A percentile compares a stretch with the other conserved stretches of the same genome.
These are phyloP conservation scores for Agelas oroides DNA, from an alignment of 37 sponge, comb jelly and placozoan genomes.

Conservation along the genomic window DNA sequence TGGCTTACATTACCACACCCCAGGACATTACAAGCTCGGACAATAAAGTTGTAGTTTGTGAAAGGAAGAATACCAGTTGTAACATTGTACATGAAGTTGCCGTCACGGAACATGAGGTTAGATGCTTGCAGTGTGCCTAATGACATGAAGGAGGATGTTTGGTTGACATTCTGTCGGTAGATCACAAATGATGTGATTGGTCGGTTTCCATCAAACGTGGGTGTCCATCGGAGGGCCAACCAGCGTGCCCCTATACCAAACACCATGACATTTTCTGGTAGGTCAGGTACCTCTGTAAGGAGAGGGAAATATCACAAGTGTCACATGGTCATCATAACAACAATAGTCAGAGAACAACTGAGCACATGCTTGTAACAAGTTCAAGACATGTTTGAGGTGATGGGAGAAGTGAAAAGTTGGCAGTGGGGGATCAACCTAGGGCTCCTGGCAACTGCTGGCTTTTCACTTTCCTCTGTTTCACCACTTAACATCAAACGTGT, in stretches of 20 bases:
- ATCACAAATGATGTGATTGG: constrained; percentile 40
- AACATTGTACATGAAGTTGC: constrained; percentile 24
- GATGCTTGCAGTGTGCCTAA: no score
- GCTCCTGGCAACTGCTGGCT: no score
- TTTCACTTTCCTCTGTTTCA: no score
- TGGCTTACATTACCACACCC: constrained; percentile 54
- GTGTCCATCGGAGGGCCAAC: constrained; percentile 53
- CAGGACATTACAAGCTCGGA: constrained; percentile 57
- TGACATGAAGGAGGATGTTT: no score
- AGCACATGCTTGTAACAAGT: no score
- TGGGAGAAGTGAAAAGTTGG: no score
- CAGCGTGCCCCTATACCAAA: constrained; percentile 12
- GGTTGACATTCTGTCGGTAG: not conserved
- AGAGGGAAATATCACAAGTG: no score
- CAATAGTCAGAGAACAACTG: no score
- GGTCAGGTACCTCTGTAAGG: constrained; percentile 66
- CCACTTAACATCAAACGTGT: no score
- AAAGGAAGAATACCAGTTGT: constrained; percentile 52
- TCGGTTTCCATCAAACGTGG: constrained; percentile 72
- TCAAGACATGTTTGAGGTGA: no score
- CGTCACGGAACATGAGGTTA: not conserved
- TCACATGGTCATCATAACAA: no score
- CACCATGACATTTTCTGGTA: constrained; percentile 35
- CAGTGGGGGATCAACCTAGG: no score
- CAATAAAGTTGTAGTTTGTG: constrained; percentile 59